Base-by-base conservation (phyloP, 2,888 invertebrate species). In the Diaprepes abbreviatus region DNA sequence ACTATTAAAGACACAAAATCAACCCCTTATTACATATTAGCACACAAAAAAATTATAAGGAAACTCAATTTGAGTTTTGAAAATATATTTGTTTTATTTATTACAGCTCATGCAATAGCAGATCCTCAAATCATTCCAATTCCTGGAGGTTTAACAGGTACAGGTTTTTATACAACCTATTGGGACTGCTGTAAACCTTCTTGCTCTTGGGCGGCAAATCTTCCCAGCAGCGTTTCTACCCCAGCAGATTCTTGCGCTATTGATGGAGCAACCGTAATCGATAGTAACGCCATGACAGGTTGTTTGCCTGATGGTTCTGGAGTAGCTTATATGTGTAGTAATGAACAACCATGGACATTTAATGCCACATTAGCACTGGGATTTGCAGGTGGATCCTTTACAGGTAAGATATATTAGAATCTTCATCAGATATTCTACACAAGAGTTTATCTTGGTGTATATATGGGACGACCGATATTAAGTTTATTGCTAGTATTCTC, bases 371-470 rank as follows among this genome's bases (percentile, higher is more conserved):
- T 67, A 7, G 45, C 71, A 2, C 59, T 43, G n/a, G 71, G 67
- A n/a, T 71, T 64, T 38, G 67, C 67, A 12, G 71, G 66, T 21
- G 67, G 48, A 35, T 67, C 71, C 5, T 63, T 63, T 21, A 28
- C 28, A 48, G 19, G 48, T 28, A 19, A 21, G 12, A 31, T 54
- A 10, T 10, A 19, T 21, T 4, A 43, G 12, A 28, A 5, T 31
- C n/a, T n/a, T n/a, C n/a, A n/a, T n/a, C n/a, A n/a, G n/a, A n/a
- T n/a, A n/a, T n/a, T n/a, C n/a, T n/a, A n/a, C n/a, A n/a, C n/a
- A n/a, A n/a, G n/a, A n/a, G n/a, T n/a, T n/a, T n/a, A n/a, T n/a
- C n/a, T n/a, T n/a, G n/a, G n/a, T n/a, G n/a, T n/a, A n/a, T n/a
- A n/a, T n/a, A n/a, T n/a, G n/a, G n/a, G n/a, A n/a, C n/a, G n/a